Evolutionary conservation across 1,140 invertebrate species (phyloP), one percentile per base, ranked within the genome.

Genomic region (Rhyzopertha dominica): DNA sequence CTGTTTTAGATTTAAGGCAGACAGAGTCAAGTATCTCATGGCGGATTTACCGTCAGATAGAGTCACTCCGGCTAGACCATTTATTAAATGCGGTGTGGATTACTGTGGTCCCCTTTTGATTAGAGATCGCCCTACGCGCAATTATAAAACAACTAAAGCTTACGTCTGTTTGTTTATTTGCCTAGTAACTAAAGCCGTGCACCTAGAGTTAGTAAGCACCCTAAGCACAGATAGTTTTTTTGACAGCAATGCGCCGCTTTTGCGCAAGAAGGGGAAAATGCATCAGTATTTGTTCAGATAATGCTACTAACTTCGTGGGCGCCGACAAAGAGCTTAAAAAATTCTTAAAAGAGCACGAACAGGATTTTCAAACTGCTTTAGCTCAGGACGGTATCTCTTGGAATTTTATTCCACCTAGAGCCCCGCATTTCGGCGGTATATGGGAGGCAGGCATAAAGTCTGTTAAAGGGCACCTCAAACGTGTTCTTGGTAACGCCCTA

Each of bases 121-220:
- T 4, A 57, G 57, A 48, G 36, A 47, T 20, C 44, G 31, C 8
- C 42, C 42, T 29, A 13, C 14, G 1, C 38, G 50, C 13, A 49
- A 43, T 25, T 12, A 22, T 14, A 39, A 52, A 23, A 12, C 51
- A 3, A 49, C 29, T 14, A 71, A 71, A 49, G 35, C 46, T 8
- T 72, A 63, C 29, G 53, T 66, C 3, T 61, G 52, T 4, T n/a
- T 75, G 7, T 71, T 71, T 38, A 61, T 65, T 0, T 70, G 69
- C 36, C 26, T 52, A 25, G 59, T 39, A 28, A 65, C 59, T 4
- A 53, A 70, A 39, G 70, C 69, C 0, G 52, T 74, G 1, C 70
- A 75, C 42, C 14, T 74, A 2, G 71, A 74, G 42, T 13, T 69
- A 0, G 65, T 58, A 0, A 47, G 53, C 7, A 56, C 51, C 3